Evolutionary conservation across 2,797 vertebrate genomes (phyloP), one percentile per base, ranked within the genome.

Genomic region (Xenentodon cancila): DNA sequence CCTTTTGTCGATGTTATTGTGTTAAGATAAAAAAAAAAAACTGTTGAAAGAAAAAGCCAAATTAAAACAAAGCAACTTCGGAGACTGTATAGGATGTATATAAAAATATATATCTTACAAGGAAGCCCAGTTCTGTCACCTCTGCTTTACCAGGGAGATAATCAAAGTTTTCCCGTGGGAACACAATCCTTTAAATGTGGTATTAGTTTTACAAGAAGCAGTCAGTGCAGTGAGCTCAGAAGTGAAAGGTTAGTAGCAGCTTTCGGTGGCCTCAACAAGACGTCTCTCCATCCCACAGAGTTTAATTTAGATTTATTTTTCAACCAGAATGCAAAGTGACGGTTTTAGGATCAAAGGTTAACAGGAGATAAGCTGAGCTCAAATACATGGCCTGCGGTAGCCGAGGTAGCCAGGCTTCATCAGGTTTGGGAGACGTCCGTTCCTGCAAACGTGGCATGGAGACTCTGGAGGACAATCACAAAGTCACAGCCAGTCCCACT

Each of bases 401-500:
- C n/a, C n/a, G n/a, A n/a, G n/a, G n/a, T n/a, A n/a, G n/a, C n/a
- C n/a, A n/a, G n/a, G n/a, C n/a, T n/a, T n/a, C n/a, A n/a, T n/a
- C n/a, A n/a, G n/a, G n/a, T n/a, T n/a, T n/a, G n/a, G n/a, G n/a
- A n/a, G n/a, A n/a, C n/a, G n/a, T n/a, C n/a, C n/a, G n/a, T n/a
- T n/a, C n/a, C n/a, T n/a, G n/a, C n/a, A n/a, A n/a, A n/a, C n/a
- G n/a, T n/a, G n/a, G n/a, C n/a, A n/a, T n/a, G n/a, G n/a, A n/a
- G 1, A 19, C 59, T 90, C 46, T 3, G 64, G 64, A 91, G 79
- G 0, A 11, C 8, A 68, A 95, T 79, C 15, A n/a, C 64, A 73
- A 94, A 80, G 84, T 96, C 92, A 2, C 93, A 95, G 63, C 49
- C 65, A 0, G 9, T 45, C 37, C 87, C 80, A 12, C 70, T 89